Base-by-base conservation (phyloP, 1,140 invertebrate genomes). In the Linepithema humile region DNA sequence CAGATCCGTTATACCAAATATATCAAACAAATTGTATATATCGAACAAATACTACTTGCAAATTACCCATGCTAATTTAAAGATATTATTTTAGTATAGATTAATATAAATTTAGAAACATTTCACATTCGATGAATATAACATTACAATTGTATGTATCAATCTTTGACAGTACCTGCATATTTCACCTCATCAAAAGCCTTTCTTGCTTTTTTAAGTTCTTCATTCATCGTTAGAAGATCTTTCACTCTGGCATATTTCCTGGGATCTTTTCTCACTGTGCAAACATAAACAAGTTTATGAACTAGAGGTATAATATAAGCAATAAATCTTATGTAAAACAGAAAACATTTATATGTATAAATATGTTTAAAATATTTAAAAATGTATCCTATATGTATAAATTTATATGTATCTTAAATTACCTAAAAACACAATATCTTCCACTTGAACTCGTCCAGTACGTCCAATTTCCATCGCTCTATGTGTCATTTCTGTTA, bases 151-250 rank as follows among this genome's bases (percentile, higher is more conserved):
- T 40, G 3, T 84, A 10, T 72, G 69, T 72, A 69, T 62, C 59
- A 78, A 0, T 82, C 50, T 72, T 78, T 90, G 65, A 93, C 83
- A 77, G 90, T 94, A 93, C 94, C 95, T 91, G 96, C 97, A 95
- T 98, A 99, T 97, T 99, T 99, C 85, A 99, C 98, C 96, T 99
- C 99, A 95, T 99, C 99, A 95, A 99, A 99, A 87, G 99, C 99
- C 96, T 99, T 99, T 90, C 99, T 96, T 35, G 99, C 99, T 95
- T 99, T 99, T 93, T 99, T 99, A 29, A 99, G 95, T 95, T 99
- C 99, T 95, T 99, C 99, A 95, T 99, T 99, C 99, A 99, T 99
- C 62, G 98, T 98, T 2, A 99, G 94, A 5, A 99, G 95, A 94
- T 99, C 99, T 95, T 99, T 99, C 0, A 99, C 98, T 90, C 99